Evolutionary conservation across 2,888 invertebrate genomes (phyloP).

Genomic region (Tanypteryx hageni): DNA sequence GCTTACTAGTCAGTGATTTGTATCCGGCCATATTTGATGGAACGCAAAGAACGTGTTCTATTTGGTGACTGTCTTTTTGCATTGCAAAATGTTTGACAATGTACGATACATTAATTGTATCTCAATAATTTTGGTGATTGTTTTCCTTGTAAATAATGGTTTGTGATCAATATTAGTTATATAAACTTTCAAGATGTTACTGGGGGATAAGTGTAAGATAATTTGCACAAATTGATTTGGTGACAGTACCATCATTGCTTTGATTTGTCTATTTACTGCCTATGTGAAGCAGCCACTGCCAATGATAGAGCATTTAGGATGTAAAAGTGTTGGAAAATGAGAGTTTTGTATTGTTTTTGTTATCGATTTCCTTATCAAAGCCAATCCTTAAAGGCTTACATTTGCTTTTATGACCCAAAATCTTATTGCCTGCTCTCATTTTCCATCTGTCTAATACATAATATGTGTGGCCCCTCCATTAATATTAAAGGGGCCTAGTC

Average conservation of each 20-base stretch:
- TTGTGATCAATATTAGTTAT: not conserved
- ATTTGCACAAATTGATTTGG: constrained; percentile 17
- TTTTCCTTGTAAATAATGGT: constrained; percentile 29
- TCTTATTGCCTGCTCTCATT: not conserved
- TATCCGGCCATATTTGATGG: constrained; percentile 44
- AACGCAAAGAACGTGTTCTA: not conserved
- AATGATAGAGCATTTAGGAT: constrained; percentile 47
- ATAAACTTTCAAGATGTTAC: not conserved
- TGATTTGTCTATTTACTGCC: constrained; percentile 37
- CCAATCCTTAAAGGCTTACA: not conserved
- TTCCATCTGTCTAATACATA: not conserved
- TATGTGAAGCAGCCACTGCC: constrained; percentile 57
- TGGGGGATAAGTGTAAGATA: constrained; percentile 11
- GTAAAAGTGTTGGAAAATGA: constrained; percentile 16
- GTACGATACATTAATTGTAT: not conserved
- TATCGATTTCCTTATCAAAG: not conserved
- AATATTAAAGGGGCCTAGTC: not conserved
- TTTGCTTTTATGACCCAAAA: not conserved
- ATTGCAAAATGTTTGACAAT: not conserved
- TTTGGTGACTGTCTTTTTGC: constrained; percentile 22
- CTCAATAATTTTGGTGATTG: not conserved
- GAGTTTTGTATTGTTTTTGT: not conserved
- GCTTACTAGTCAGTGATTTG: constrained; percentile 40
- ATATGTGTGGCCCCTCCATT: not conserved
- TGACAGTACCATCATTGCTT: constrained; percentile 22